phyloP scores from a whole-genome alignment of 2,888 invertebrate genomes.

The Pyrgus malvae region DNA sequence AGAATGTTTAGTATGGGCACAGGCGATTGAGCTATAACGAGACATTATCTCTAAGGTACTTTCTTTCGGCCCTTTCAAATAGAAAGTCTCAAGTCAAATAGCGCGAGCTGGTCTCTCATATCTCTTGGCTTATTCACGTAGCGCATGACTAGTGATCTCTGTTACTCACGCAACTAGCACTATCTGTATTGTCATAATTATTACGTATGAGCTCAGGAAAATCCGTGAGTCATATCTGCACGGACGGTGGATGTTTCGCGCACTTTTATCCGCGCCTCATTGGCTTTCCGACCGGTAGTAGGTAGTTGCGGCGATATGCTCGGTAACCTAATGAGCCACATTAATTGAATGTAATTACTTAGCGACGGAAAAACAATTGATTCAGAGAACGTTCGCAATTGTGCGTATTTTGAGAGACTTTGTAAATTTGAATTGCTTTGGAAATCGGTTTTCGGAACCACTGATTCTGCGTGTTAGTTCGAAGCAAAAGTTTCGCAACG shows the following conservation, averaged over 20 bases:
- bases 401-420: no score
- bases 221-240: slow-evolving; percentile 59
- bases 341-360: slow-evolving; percentile 35
- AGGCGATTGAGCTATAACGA: no score
- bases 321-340: slow-evolving; percentile 39
- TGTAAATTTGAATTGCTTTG: slow-evolving; percentile 34
- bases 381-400: no score
- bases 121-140: slow-evolving; percentile 29
- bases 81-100: slow-evolving; percentile 35
- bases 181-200: slow-evolving; percentile 41
- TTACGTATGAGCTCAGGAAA: slow-evolving; percentile 55
- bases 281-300: slow-evolving; percentile 40
- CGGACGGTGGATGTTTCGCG: slow-evolving; percentile 62
- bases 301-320: slow-evolving; percentile 32
- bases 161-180: slow-evolving; percentile 36
- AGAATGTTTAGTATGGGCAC: no score
- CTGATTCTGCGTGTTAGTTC: background rate
- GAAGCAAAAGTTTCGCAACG: background rate
- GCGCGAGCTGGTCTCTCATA: slow-evolving; percentile 4
- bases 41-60: background rate
- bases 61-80: slow-evolving; percentile 34
- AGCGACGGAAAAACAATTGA: no score
- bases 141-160: slow-evolving; percentile 19
- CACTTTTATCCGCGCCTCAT: slow-evolving; percentile 69
- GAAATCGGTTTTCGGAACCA: background rate